Evolutionary conservation across 2,797 vertebrate species (phyloP).

Genomic region (Notolabrus celidotus): DNA sequence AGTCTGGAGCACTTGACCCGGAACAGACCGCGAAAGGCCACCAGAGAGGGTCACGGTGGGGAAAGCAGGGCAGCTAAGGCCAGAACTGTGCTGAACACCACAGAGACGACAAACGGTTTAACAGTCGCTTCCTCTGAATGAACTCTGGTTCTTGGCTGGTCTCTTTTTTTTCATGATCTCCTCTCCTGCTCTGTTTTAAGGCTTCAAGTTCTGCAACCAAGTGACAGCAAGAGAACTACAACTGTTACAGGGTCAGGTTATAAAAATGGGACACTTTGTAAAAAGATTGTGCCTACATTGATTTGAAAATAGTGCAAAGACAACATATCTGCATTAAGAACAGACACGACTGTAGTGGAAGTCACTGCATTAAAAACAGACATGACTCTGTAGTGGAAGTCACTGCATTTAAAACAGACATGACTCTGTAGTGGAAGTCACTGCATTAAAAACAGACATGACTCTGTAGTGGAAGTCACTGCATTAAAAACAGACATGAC

Average conservation of each 20-base stretch:
- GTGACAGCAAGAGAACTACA: not conserved
- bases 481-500: no score
- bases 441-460: no score
- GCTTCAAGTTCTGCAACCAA: slow-evolving; percentile 23
- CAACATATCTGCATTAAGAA: no score
- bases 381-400: no score
- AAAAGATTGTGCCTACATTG: no score
- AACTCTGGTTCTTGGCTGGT: slow-evolving; percentile 25
- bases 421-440: no score
- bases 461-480: no score
- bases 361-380: no score
- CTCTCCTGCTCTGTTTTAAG: slow-evolving; percentile 22
- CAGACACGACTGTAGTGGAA: no score
- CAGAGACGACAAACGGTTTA: slow-evolving; percentile 25
- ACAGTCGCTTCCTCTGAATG: slow-evolving; percentile 20
- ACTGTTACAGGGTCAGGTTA: not conserved
- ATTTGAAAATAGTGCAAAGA: no score
- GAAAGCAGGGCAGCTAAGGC: slow-evolving; percentile 32
- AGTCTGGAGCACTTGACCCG: slow-evolving; percentile 15
- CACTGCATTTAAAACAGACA: no score
- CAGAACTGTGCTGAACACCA: slow-evolving; percentile 2
- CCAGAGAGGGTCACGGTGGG: slow-evolving; percentile 45
- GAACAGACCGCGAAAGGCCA: slow-evolving; percentile 25
- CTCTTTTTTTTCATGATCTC: slow-evolving; percentile 6
- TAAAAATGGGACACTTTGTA: no score